phyloP scores from a whole-genome alignment of 2,888 invertebrate genomes.

The Lithophane ornitopus region DNA sequence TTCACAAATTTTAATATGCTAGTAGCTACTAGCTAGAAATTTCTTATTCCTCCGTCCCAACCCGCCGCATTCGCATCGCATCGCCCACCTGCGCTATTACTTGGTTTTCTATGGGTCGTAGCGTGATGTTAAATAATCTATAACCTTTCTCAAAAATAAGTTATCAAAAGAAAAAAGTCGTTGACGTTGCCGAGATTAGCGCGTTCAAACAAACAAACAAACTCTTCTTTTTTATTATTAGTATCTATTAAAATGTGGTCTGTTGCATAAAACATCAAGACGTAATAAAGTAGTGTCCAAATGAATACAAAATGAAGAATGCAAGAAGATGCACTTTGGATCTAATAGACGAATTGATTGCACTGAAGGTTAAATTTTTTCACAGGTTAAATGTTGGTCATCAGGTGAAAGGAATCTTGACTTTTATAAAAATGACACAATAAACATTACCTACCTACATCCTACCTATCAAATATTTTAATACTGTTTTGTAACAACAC shows the following conservation, averaged over 20 bases:
- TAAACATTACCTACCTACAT: neutral
- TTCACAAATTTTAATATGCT: constrained; percentile 10
- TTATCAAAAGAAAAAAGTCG: too few species aligned
- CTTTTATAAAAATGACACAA: constrained; percentile 30
- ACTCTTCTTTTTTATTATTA: too few species aligned
- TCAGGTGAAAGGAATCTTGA: constrained; percentile 51
- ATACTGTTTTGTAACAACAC: constrained; percentile 2
- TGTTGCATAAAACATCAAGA: constrained; percentile 10
- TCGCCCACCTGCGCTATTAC: too few species aligned
- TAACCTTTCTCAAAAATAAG: too few species aligned
- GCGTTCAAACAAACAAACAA: too few species aligned
- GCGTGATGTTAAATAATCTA: too few species aligned
- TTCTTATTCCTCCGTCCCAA: too few species aligned
- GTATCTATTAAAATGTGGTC: neutral
- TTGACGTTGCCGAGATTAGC: too few species aligned
- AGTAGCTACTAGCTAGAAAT: neutral
- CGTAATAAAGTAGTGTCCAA: neutral
- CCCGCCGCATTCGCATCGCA: too few species aligned
- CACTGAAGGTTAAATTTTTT: constrained; percentile 50
- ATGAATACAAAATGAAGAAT: constrained; percentile 11
- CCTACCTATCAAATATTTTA: constrained; percentile 6
- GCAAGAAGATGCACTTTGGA: constrained; percentile 38
- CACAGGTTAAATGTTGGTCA: constrained; percentile 38
- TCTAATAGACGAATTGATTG: constrained; percentile 34
- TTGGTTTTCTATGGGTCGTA: too few species aligned